Evolutionary conservation across 1,140 invertebrate species (phyloP), one percentile per base, ranked within the genome.

Genomic region (Hylaeus volcanicus): DNA sequence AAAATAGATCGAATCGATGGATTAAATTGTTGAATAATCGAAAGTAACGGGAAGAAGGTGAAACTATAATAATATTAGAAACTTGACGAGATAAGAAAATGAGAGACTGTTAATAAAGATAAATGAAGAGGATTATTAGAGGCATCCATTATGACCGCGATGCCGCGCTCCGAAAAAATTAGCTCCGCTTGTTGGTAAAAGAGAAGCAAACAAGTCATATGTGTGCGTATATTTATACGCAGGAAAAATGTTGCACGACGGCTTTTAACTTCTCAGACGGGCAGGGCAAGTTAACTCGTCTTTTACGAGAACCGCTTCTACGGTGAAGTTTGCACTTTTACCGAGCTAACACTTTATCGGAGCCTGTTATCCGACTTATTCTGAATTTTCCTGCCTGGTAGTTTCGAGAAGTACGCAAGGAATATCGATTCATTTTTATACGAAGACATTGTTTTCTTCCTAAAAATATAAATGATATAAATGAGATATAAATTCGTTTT

Each of bases 191-290:
- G 45, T 45, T 51, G 37, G 55, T 51, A 4, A 53, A 78, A 78
- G 75, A 78, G 63, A 78, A 72, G 58, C 56, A 70, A 77, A 77
- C 55, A 77, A 70, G 74, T 48, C 3, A 39, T 15, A 26, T 51
- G 12, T 14, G 12, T 48, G 43, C 43, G 56, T 53, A 60, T 76
- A 69, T 69, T 68, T 76, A 68, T 76, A 68, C 48, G n/a, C n/a
- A 15, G 56, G 15, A 78, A 72, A 78, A 78, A 78, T 78, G 75
- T 78, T 78, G 75, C 68, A 71, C 56, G 75, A 78, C 75, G 45
- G 75, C 75, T 78, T 78, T 78, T 72, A 72, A 78, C 56, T 78
- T 60, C 68, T 71, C 68, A 61, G 51, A 68, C 75, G 39, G 39
- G 56, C 37, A 72, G 68, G 63, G 53, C 56, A 37, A 37, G 75